Conservation (phyloP, 2,888 invertebrate species). For the Lycaena phlaeas region DNA sequence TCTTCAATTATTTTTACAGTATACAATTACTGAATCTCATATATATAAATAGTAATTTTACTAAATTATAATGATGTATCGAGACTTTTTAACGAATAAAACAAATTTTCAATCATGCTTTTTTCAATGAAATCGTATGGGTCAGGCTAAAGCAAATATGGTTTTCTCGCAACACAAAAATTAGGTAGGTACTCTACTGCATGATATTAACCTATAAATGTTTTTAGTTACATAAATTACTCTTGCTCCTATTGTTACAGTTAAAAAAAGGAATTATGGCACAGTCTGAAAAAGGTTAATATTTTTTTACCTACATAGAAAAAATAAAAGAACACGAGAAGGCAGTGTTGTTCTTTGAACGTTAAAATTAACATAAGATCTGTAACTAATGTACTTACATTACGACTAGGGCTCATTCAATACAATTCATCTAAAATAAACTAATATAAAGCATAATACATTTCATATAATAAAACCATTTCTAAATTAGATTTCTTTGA, state of each 20-base stretch:
- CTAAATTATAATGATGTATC: neutral
- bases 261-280: too few species aligned
- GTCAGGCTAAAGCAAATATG: too few species aligned
- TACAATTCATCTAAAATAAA: conserved; percentile 16
- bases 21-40: neutral
- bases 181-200: too few species aligned
- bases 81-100: too few species aligned
- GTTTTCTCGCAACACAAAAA: too few species aligned
- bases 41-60: neutral
- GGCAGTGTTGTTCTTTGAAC: conserved; percentile 15
- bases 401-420: conserved; percentile 29
- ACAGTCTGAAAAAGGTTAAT: conserved; percentile 23
- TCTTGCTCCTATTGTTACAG: too few species aligned
- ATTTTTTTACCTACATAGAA: conserved; percentile 8
- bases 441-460: conserved; percentile 8
- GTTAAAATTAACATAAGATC: conserved; percentile 13
- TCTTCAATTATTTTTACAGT: neutral
- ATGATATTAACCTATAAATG: too few species aligned
- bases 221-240: too few species aligned
- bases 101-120: too few species aligned
- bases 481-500: conserved; percentile 3
- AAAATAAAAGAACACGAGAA: conserved; percentile 10
- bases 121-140: too few species aligned
- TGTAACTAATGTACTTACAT: conserved; percentile 27
- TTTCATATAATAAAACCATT: neutral